A percentile compares a stretch with the other conserved stretches of the same genome.
These are phyloP conservation scores for Edolisoma coerulescens DNA, from an alignment of 2,113 vertebrate species.

Conservation along the genomic window DNA sequence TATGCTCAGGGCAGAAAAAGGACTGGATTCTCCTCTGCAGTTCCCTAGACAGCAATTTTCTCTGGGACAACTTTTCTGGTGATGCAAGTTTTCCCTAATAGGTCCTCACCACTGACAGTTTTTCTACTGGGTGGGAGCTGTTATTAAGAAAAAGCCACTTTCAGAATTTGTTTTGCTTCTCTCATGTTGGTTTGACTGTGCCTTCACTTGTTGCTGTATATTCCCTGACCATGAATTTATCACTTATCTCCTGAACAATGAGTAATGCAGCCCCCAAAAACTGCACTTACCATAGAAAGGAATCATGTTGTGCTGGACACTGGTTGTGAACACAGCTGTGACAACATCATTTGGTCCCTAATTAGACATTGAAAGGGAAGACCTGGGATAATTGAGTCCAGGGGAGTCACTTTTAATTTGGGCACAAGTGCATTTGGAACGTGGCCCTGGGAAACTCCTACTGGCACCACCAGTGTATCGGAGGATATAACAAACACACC, in stretches of 20 bases:
- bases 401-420: background rate
- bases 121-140: background rate
- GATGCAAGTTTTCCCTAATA: background rate
- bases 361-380: background rate
- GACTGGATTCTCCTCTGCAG: background rate
- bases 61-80: background rate
- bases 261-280: background rate
- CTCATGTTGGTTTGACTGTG: background rate
- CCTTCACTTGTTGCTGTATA: background rate
- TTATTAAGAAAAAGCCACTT: background rate
- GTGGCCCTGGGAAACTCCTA: background rate
- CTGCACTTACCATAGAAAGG: background rate
- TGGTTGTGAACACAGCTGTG: background rate
- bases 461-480: background rate
- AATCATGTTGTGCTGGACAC: background rate
- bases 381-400: background rate
- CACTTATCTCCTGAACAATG: background rate
- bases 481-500: background rate
- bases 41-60: background rate
- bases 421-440: background rate
- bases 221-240: fast-evolving
- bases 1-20: background rate
- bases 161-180: background rate
- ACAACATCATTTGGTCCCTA: background rate
- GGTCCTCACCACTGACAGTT: background rate